phyloP scores from a whole-genome alignment of 2,888 invertebrate genomes.

The Urechis unicinctus region DNA sequence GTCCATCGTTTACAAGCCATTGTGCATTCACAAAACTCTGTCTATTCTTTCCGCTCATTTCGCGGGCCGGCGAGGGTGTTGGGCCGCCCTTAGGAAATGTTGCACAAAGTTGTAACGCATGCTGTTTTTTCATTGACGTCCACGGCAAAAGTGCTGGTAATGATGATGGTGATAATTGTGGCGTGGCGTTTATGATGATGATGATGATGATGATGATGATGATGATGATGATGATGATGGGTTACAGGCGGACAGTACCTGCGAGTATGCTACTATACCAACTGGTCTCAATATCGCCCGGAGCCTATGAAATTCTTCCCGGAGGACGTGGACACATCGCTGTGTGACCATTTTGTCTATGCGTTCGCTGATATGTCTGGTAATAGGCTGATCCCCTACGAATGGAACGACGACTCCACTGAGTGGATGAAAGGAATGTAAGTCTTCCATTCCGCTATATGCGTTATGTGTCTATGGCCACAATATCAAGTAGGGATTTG shows the following conservation, averaged over 20 bases:
- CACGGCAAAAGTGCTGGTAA: too few species aligned
- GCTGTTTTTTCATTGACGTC: too few species aligned
- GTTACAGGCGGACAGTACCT: not conserved
- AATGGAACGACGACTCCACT: slow-evolving; percentile 1
- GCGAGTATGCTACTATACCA: not conserved
- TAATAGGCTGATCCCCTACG: not conserved
- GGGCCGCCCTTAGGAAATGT: too few species aligned
- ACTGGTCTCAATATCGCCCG: not conserved
- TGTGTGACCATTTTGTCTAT: slow-evolving; percentile 1
- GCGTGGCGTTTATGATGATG: slow-evolving; percentile 3
- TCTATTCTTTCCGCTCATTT: too few species aligned
- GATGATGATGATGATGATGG: slow-evolving; percentile 7
- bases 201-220: slow-evolving; percentile 8
- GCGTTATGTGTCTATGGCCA: too few species aligned
- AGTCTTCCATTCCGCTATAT: too few species aligned
- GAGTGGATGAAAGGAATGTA: not conserved
- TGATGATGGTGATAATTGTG: slow-evolving; percentile 4
- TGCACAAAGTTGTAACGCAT: too few species aligned
- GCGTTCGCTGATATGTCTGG: not conserved
- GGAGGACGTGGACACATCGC: not conserved
- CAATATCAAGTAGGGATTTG: too few species aligned
- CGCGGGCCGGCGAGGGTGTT: too few species aligned
- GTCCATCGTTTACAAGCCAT: too few species aligned
- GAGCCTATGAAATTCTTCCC: not conserved
- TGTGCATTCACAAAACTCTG: too few species aligned